Conservation (phyloP, 2,797 vertebrate species). For the Oceanodroma leucorhoa region DNA sequence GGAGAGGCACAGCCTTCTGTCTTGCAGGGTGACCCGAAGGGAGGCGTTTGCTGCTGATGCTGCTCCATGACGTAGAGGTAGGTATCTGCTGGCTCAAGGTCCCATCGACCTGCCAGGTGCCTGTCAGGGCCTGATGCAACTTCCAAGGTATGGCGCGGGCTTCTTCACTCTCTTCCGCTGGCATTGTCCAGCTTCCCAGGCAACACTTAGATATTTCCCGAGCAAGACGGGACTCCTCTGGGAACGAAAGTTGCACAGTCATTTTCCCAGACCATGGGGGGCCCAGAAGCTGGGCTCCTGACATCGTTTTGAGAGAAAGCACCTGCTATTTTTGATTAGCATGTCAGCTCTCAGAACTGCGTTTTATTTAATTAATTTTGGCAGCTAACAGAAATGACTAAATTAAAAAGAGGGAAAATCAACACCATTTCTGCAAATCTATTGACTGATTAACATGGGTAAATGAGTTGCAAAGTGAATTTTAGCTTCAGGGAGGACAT, state of each 20-base stretch:
- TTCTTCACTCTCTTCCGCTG: not conserved
- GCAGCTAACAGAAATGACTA: slow-evolving; percentile 7
- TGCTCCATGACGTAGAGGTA: not conserved
- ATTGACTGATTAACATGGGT: not conserved
- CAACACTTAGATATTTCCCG: not conserved
- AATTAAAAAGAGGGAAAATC: slow-evolving; percentile 1
- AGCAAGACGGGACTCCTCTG: rapidly evolving
- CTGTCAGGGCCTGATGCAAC: not conserved
- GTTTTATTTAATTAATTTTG: slow-evolving; percentile 38
- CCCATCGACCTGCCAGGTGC: rapidly evolving
- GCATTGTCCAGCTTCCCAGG: not conserved
- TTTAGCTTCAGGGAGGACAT: not conserved
- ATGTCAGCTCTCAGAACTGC: not conserved
- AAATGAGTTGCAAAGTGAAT: not conserved
- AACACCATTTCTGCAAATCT: not conserved
- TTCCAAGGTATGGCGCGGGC: not conserved
- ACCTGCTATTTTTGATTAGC: slow-evolving; percentile 25
- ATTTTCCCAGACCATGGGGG: not conserved
- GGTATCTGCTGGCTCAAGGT: not conserved
- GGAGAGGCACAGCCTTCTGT: not conserved
- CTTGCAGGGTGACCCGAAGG: not conserved
- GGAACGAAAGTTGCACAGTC: not conserved
- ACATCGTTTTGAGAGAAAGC: not conserved
- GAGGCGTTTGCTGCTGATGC: not conserved
- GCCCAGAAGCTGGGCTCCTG: not conserved